Percentiles rank a stretch among this genome's conserved stretches.
Conservation (phyloP, 1,140 invertebrate genomes). For the Ips typographus region DNA sequence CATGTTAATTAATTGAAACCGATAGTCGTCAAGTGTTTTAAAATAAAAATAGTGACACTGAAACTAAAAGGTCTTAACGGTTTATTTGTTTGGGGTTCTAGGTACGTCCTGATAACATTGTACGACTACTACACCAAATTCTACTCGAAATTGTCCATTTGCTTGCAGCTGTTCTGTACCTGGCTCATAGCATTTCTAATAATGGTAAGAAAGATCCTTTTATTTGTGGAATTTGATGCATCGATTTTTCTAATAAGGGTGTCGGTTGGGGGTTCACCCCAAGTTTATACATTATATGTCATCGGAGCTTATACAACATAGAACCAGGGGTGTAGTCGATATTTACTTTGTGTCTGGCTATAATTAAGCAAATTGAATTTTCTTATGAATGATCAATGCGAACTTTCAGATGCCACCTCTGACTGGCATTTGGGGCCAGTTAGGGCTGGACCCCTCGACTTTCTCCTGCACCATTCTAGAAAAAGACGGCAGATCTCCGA, state of each 20-base stretch:
- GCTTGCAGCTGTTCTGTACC: constrained; percentile 71
- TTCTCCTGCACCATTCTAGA: constrained; percentile 86
- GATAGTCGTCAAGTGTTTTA: no score
- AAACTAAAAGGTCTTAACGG: neutral
- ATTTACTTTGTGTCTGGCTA: neutral
- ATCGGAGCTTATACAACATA: neutral
- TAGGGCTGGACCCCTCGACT: constrained; percentile 73
- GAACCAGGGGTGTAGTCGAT: neutral
- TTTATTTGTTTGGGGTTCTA: constrained; percentile 52
- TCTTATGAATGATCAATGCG: neutral
- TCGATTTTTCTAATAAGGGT: constrained; percentile 14
- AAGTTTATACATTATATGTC: constrained; percentile 17
- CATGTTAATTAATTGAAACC: no score
- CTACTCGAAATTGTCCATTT: constrained; percentile 71
- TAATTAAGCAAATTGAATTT: neutral
- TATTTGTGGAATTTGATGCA: constrained; percentile 28
- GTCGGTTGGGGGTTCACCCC: constrained; percentile 19
- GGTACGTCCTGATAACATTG: constrained; percentile 80
- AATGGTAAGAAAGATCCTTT: constrained; percentile 55
- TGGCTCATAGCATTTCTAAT: constrained; percentile 72
- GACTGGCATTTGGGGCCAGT: constrained; percentile 76
- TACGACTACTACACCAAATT: constrained; percentile 73
- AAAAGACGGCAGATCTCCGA: constrained; percentile 75
- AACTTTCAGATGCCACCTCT: constrained; percentile 71
- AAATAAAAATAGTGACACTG: no score